Conservation (phyloP, 2,113 vertebrate species). For the Phasianus colchicus region DNA sequence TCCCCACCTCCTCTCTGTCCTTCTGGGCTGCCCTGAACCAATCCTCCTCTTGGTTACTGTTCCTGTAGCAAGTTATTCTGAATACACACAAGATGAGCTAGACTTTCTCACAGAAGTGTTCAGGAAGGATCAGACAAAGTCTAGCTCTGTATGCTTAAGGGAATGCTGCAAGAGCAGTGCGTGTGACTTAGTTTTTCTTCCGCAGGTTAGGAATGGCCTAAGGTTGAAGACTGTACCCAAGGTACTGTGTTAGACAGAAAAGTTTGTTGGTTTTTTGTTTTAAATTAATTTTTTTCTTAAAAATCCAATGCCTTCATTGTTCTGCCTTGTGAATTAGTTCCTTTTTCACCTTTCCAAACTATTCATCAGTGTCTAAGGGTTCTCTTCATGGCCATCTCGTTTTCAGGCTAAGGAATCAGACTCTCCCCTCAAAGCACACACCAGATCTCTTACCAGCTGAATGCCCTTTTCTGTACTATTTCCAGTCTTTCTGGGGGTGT, state of each 20-base stretch:
- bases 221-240: background rate
- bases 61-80: background rate
- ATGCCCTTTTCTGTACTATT: background rate
- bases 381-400: background rate
- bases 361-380: background rate
- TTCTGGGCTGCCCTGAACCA: background rate
- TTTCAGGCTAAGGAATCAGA: background rate
- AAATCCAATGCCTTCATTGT: background rate
- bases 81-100: background rate
- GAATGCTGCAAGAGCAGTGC: rapidly evolving
- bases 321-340: background rate
- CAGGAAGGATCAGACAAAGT: background rate
- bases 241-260: background rate
- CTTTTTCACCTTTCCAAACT: background rate
- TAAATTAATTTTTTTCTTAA: background rate
- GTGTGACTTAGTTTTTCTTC: background rate
- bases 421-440: background rate
- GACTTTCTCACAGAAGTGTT: background rate
- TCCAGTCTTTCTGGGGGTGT: background rate
- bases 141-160: background rate
- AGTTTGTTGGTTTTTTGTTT: background rate
- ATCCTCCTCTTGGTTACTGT: background rate
- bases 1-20: background rate
- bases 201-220: background rate
- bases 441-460: rapidly evolving